Evolutionary conservation across 2,113 vertebrate species (phyloP), one percentile per base, ranked within the genome.

Genomic region (Labrus mixtus): DNA sequence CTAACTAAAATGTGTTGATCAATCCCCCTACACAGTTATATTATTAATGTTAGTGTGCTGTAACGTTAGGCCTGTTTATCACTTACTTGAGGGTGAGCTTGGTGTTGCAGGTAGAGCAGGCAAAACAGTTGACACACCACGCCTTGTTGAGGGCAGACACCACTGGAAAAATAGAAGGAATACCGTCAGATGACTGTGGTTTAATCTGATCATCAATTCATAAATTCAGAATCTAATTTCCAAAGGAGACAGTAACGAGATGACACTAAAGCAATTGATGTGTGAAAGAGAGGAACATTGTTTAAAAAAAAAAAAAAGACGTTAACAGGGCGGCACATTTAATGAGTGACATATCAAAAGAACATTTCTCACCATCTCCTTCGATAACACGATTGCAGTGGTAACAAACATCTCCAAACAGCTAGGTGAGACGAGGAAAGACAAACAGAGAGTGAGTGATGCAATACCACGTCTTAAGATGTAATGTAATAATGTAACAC

Each of bases 81-180:
- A 87, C 97, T 96, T 96, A 99, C 98, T 98, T 99, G 85, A 99
- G 96, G 1, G 97, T 99, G 88, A 99, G 93, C 79, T 99, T 99
- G 83, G 96, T 96, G 93, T 98, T 98, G 94, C 98, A 99, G 70
- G 98, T 98, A 10, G 98, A 99, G 90, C 98, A 99, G 86, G 96
- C 93, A 0, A 99, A 99, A 74, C 98, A 99, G 92, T 95, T 96
- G 82, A 99, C 96, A 54, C 98, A 99, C 98, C 98, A 99, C 20
- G 98, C 97, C 93, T 99, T 99, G 90, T 99, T 99, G 70, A 99
- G 94, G 41, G 98, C 98, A 56, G 98, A 99, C 48, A 99, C 97
- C 91, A 99, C 98, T 99, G 76, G 20, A 22, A 23, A 39, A 84
- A 12, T 86, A 29, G 86, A 45, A 48, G 54, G 55, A 16, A 65